Conservation (phyloP, 1,140 invertebrate genomes). For the Phocides pigmalion region DNA sequence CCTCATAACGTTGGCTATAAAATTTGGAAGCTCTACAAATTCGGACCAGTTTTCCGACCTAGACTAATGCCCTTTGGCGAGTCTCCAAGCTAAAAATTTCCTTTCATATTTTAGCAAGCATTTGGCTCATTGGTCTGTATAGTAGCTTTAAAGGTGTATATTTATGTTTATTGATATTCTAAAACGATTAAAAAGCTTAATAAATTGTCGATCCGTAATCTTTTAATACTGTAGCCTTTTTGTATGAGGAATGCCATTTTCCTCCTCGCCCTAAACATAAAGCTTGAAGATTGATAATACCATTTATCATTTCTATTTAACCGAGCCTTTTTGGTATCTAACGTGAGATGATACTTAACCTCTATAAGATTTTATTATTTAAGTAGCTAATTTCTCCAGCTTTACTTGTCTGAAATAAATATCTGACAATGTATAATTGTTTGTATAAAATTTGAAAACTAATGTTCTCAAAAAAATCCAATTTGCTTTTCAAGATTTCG, state of each 20-base stretch:
- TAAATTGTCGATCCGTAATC: constrained; percentile 18
- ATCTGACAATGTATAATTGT: no score
- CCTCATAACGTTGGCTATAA: not conserved
- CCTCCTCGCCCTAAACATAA: constrained; percentile 13
- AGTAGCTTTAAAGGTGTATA: constrained; percentile 17
- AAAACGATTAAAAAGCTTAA: constrained; percentile 2
- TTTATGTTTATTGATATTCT: constrained; percentile 22
- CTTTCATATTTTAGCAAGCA: constrained; percentile 10
- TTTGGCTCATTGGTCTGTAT: constrained; percentile 21
- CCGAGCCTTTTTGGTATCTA: not conserved
- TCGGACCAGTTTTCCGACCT: not conserved
- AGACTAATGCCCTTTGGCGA: not conserved
- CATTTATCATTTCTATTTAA: constrained; percentile 27
- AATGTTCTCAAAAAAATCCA: no score
- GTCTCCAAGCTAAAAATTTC: constrained; percentile 1
- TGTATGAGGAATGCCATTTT: constrained; percentile 13
- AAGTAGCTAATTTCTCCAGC: no score
- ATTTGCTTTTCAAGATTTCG: no score
- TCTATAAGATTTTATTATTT: constrained; percentile 3
- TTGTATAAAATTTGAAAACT: no score
- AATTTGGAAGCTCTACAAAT: constrained; percentile 2
- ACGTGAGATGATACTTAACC: constrained; percentile 16
- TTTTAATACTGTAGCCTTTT: constrained; percentile 21
- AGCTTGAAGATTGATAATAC: constrained; percentile 12
- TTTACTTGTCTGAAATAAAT: no score